Conservation (phyloP, 2,113 vertebrate species). For the Actenoides hombroni region DNA sequence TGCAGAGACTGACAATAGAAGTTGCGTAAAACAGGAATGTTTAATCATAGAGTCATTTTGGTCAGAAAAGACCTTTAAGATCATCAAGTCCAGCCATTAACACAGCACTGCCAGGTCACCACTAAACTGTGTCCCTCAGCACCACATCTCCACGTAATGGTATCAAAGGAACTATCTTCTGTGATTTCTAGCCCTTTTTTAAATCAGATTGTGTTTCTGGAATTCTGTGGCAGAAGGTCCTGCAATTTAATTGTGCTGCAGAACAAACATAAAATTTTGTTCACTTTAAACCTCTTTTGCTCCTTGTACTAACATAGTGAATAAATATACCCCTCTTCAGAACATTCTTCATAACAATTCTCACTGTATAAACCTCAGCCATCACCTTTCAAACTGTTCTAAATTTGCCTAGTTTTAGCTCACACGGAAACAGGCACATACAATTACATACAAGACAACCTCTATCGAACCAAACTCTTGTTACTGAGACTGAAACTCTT, state of each 20-base stretch:
- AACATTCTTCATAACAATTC: background rate
- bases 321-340: background rate
- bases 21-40: background rate
- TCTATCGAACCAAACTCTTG: background rate
- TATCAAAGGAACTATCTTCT: background rate
- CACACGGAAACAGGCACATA: background rate
- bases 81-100: too few relatives aligned
- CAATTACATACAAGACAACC: background rate
- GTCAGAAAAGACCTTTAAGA: too few relatives aligned
- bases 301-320: background rate
- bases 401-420: background rate
- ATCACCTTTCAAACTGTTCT: background rate
- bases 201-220: background rate
- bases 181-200: background rate
- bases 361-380: background rate
- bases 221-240: background rate
- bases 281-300: background rate
- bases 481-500: slow-evolving; percentile 33
- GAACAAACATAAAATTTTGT: background rate
- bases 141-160: background rate
- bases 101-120: too few relatives aligned
- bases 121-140: too few relatives aligned
- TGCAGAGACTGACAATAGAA: background rate
- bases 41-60: background rate
- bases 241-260: background rate